phyloP scores from a whole-genome alignment of 2,888 invertebrate species.

The Dasysyrphus albostriatus region DNA sequence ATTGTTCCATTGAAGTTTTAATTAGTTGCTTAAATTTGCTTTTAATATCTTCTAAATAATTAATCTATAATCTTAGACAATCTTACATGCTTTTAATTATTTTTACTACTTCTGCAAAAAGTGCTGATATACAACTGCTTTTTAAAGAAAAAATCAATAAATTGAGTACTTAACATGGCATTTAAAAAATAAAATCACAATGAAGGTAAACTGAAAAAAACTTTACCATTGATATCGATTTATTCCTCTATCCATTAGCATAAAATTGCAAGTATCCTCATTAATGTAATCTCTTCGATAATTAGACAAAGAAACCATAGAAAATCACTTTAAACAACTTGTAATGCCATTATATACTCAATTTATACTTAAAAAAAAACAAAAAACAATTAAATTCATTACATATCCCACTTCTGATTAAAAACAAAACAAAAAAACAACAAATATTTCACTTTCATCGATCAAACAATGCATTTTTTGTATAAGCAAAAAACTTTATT shows the following conservation, averaged over 20 bases:
- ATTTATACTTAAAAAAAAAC: conserved; percentile 11
- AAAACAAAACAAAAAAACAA: neutral
- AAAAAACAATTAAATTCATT: conserved; percentile 41
- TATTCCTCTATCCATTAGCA: neutral
- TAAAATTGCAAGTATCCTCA: conserved; percentile 32
- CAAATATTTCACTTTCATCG: conserved; percentile 46
- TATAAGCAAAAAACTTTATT: neutral
- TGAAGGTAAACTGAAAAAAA: neutral
- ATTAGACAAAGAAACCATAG: conserved; percentile 31
- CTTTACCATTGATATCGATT: conserved; percentile 38
- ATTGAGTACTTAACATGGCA: neutral
- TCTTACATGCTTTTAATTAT: neutral
- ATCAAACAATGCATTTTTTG: conserved; percentile 51
- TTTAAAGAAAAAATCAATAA: neutral
- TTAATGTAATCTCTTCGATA: conserved; percentile 16
- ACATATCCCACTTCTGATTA: conserved; percentile 37
- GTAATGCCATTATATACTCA: conserved; percentile 43
- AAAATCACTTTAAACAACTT: conserved; percentile 23
- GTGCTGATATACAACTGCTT: neutral
- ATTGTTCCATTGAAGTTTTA: neutral
- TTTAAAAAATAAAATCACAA: neutral
- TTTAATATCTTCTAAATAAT: neutral
- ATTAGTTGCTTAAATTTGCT: neutral
- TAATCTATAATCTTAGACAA: neutral
- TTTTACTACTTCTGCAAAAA: neutral